These are phyloP conservation scores for Sylvilagus bachmani DNA, from an alignment of 2,113 vertebrate genomes.

Conservation along the genomic window DNA sequence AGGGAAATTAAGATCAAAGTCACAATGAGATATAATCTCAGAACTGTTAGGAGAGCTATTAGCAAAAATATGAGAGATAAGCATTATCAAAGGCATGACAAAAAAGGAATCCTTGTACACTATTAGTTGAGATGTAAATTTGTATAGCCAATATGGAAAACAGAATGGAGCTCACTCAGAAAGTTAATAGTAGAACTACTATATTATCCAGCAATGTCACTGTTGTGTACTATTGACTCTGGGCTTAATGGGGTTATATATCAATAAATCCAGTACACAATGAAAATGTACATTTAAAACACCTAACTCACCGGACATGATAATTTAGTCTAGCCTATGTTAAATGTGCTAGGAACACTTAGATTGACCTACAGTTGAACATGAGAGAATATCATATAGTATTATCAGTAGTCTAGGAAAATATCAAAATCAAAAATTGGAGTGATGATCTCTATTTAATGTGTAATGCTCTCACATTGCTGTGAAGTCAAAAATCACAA, in stretches of 20 bases:
- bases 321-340: not conserved
- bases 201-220: not conserved
- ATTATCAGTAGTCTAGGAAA: not conserved
- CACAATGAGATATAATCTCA: not conserved
- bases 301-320: not conserved
- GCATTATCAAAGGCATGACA: not conserved
- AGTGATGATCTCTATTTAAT: not conserved
- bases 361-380: not conserved
- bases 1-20: not conserved
- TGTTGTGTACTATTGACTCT: not conserved
- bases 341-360: not conserved
- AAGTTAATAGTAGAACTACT: not conserved
- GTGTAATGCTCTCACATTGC: not conserved
- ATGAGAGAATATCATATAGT: not conserved
- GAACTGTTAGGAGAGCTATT: not conserved
- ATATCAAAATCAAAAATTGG: not conserved
- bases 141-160: not conserved
- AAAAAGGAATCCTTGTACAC: not conserved
- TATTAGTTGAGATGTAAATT: not conserved
- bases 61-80: not conserved
- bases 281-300: not conserved
- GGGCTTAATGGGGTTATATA: not conserved
- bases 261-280: not conserved
- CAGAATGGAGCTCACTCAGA: not conserved
- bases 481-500: not conserved